These are phyloP conservation scores for Oedothorax gibbosus DNA, from an alignment of 1,140 invertebrate species.

Conservation along the genomic window DNA sequence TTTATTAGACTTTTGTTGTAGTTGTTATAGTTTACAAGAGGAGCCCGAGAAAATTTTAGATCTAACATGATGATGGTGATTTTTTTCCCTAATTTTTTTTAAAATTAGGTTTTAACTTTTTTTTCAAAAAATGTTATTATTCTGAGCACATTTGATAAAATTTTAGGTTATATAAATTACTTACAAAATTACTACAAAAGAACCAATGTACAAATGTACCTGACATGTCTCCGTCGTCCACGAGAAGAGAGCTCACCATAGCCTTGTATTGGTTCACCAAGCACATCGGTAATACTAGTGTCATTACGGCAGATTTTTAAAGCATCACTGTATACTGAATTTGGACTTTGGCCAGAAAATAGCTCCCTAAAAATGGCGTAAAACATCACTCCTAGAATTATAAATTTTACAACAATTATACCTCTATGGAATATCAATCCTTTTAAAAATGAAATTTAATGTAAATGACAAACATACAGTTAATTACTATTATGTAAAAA, in stretches of 20 bases:
- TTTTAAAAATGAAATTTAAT: too few species aligned
- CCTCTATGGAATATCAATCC: not conserved
- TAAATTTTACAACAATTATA: not conserved
- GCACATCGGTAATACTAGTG: constrained; percentile 77
- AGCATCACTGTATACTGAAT: constrained; percentile 84
- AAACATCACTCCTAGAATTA: constrained; percentile 76
- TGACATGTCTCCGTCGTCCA: constrained; percentile 77
- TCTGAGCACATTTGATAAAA: not conserved
- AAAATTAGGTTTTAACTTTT: too few species aligned
- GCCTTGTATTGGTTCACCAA: constrained; percentile 88
- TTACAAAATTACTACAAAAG: constrained; percentile 46
- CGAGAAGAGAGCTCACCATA: constrained; percentile 86
- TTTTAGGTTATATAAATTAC: not conserved
- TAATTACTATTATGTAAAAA: too few species aligned
- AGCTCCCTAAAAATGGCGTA: constrained; percentile 86
- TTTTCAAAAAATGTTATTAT: too few species aligned
- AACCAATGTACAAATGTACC: constrained; percentile 70
- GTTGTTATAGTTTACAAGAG: too few species aligned
- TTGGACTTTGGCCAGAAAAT: constrained; percentile 87
- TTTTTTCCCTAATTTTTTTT: too few species aligned
- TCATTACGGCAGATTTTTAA: constrained; percentile 80
- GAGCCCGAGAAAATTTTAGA: too few species aligned
- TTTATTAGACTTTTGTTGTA: too few species aligned
- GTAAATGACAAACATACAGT: too few species aligned
- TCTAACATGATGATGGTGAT: too few species aligned